These are phyloP conservation scores for Enhydra lutris DNA, from an alignment of 2,113 vertebrate species.

Conservation along the genomic window DNA sequence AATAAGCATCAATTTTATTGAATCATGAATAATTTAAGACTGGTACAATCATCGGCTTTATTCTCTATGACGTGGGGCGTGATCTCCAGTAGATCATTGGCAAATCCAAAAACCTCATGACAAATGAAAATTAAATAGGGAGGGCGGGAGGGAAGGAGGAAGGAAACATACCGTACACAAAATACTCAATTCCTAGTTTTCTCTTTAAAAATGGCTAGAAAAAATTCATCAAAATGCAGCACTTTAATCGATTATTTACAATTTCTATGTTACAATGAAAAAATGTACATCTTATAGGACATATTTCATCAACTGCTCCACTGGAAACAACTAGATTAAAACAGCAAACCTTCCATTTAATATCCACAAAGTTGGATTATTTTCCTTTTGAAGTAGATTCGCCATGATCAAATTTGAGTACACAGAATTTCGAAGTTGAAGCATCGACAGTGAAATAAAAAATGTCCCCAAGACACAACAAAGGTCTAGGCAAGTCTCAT, in stretches of 20 bases:
- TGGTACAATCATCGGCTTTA: slow-evolving; percentile 95
- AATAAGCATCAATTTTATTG: slow-evolving; percentile 99
- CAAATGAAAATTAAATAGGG: slow-evolving; percentile 89
- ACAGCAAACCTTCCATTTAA: slow-evolving; percentile 84
- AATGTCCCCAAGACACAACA: slow-evolving; percentile 81
- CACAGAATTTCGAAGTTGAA: slow-evolving; percentile 86
- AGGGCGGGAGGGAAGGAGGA: slow-evolving; percentile 51
- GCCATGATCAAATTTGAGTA: slow-evolving; percentile 78
- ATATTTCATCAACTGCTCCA: slow-evolving; percentile 87
- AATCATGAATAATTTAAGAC: slow-evolving; percentile 99
- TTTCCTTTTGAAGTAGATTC: slow-evolving; percentile 78
- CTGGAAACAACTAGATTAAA: slow-evolving; percentile 85
- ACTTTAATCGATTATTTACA: slow-evolving; percentile 96
- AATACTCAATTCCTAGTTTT: slow-evolving; percentile 95
- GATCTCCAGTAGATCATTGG: slow-evolving; percentile 84
- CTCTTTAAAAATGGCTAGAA: slow-evolving; percentile 97
- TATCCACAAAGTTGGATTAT: slow-evolving; percentile 76
- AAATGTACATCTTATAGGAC: slow-evolving; percentile 94
- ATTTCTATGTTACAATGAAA: slow-evolving; percentile 93
- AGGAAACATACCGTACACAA: slow-evolving; percentile 92
- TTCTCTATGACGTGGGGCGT: slow-evolving; percentile 84
- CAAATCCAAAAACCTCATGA: slow-evolving; percentile 88
- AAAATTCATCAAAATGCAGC: slow-evolving; percentile 95
- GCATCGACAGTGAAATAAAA: slow-evolving; percentile 79
- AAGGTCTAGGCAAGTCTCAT: slow-evolving; percentile 69